Evolutionary conservation across 2,113 vertebrate genomes (phyloP), one percentile per base, ranked within the genome.

Genomic region (Gobius niger): DNA sequence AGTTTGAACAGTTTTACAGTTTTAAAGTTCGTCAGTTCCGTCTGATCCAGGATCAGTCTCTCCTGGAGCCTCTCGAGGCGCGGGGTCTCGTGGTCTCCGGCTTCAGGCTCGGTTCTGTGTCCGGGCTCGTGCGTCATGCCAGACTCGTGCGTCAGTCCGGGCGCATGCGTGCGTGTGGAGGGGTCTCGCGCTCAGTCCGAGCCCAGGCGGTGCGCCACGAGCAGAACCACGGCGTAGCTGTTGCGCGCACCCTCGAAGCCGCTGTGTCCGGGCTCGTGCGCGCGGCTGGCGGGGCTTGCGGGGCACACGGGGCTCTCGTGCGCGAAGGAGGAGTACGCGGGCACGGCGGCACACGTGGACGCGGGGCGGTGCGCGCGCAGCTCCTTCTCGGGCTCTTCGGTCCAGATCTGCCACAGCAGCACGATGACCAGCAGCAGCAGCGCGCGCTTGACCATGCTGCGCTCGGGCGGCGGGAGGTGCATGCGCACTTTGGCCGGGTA

Each of bases 401-500:
- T 63, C 79, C 69, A 93, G 87, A 94, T 90, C 87, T 94, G 93
- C 87, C 90, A 86, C 68, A 92, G 86, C 51, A 94, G 82, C 81
- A 94, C 91, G 78, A 94, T 86, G 57, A 85, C 87, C 72, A 94
- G 90, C 42, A 87, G 24, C 19, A 93, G 9, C 72, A 94, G 82
- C 92, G 91, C 92, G 59, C 93, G 91, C 78, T 93, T 91, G 65
- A 83, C 92, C 0, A 76, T 78, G 78, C 77, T 92, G 80, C 74
- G 90, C 90, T 94, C 93, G 5, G 85, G 90, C 0, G 88, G 89
- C 0, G 93, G 93, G 0, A 94, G 91, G 56, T 94, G 91, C 87
- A 91, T 92, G 78, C 89, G 91, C 54, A 93, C 91, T 3, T 90
- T 91, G 15, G 92, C 88, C 0, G 93, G 93, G 73, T 93, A 94